Percentiles rank a stretch among this genome's conserved stretches.
These are phyloP conservation scores for Lagorchestes hirsutus DNA, from an alignment of 2,797 vertebrate genomes.

Conservation along the genomic window DNA sequence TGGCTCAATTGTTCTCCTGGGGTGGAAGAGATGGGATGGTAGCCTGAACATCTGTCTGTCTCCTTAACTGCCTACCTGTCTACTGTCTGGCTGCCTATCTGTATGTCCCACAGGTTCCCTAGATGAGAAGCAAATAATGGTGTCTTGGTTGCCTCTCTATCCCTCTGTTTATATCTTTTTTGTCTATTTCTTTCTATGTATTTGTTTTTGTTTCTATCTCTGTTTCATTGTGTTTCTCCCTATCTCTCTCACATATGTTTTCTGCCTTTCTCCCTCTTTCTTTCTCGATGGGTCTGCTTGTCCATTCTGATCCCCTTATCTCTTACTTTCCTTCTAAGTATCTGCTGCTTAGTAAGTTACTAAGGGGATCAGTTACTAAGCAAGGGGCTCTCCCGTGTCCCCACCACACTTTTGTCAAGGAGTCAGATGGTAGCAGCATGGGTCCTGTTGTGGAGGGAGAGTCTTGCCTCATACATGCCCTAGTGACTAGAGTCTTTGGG, in stretches of 20 bases:
- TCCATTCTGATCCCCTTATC: not conserved
- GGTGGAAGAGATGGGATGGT: conserved; percentile 53
- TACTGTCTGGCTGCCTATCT: not conserved
- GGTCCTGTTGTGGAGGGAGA: not conserved
- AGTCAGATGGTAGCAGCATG: not conserved
- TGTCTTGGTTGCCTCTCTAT: too few relatives aligned
- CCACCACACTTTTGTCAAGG: not conserved
- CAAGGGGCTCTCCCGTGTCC: not conserved
- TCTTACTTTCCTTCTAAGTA: not conserved
- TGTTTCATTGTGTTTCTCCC: not conserved
- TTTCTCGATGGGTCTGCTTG: not conserved
- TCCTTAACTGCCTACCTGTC: not conserved
- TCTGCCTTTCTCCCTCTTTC: not conserved
- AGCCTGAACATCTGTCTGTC: conserved; percentile 38
- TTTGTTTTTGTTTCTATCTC: not conserved
- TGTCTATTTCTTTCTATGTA: not conserved
- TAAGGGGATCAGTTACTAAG: not conserved
- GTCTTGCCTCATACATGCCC: not conserved
- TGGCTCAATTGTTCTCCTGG: conserved; percentile 81
- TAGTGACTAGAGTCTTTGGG: not conserved
- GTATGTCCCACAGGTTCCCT: not conserved
- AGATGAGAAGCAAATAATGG: not conserved
- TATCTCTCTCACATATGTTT: not conserved
- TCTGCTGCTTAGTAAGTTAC: not conserved
- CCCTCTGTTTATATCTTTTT: not conserved